phyloP scores from a whole-genome alignment of 1,140 invertebrate genomes.

The Drosophila parabipectinata region DNA sequence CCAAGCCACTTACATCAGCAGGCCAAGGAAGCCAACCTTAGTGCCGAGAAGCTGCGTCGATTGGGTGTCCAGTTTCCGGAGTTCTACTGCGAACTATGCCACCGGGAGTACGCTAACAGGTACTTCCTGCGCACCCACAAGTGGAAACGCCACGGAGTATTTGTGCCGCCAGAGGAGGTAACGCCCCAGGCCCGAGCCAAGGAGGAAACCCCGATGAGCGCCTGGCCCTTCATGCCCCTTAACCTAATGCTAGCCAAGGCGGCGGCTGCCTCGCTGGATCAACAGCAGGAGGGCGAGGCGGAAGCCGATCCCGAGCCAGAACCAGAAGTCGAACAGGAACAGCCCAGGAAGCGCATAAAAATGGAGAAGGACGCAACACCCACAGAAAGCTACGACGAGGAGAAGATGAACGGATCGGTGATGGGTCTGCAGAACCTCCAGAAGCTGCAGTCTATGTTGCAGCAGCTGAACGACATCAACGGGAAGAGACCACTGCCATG shows the following conservation, averaged over 20 bases:
- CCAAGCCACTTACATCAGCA: conserved; percentile 87
- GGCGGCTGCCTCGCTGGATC: conserved; percentile 43
- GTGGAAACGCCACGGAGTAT: conserved; percentile 91
- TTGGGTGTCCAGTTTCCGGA: conserved; percentile 93
- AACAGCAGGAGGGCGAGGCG: conserved; percentile 29
- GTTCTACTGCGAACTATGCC: conserved; percentile 96
- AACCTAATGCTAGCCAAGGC: conserved; percentile 87
- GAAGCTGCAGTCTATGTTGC: conserved; percentile 95
- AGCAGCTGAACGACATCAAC: conserved; percentile 92
- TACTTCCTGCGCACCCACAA: conserved; percentile 97
- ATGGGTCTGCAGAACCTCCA: conserved; percentile 87
- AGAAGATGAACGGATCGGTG: conserved; percentile 52
- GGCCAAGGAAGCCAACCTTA: conserved; percentile 87
- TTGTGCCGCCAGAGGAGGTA: conserved; percentile 85
- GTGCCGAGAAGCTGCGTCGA: conserved; percentile 88
- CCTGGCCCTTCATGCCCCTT: conserved; percentile 86
- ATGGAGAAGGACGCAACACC: conserved; percentile 49
- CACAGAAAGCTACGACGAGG: conserved; percentile 33
- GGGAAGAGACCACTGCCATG: conserved; percentile 86
- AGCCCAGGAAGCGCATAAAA: conserved; percentile 71
- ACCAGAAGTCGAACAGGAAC: conserved; percentile 24
- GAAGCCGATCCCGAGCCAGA: conserved; percentile 7
- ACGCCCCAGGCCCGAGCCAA: conserved; percentile 35
- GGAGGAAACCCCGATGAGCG: conserved; percentile 76
- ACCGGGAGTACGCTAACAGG: conserved; percentile 97